A percentile compares a stretch with the other conserved stretches of the same genome.
phyloP scores from a whole-genome alignment of 2,113 vertebrate species.

The Megalops atlanticus region DNA sequence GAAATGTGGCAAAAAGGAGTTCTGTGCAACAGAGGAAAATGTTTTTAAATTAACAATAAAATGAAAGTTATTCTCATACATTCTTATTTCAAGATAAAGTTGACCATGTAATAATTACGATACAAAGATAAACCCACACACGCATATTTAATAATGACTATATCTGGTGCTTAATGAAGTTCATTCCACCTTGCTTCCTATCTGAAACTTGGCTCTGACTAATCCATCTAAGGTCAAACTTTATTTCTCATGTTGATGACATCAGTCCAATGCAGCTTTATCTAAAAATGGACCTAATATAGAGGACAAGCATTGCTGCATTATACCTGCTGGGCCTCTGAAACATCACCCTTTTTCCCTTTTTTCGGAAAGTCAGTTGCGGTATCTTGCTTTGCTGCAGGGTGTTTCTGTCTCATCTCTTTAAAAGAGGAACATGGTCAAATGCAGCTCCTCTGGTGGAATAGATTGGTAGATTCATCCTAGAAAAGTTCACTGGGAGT shows the following conservation, averaged over 20 bases:
- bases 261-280: background rate
- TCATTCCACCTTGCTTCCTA: background rate
- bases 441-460: background rate
- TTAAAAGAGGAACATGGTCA: too few relatives aligned
- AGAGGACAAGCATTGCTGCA: too few relatives aligned
- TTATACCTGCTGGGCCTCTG: too few relatives aligned
- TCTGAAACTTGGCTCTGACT: background rate
- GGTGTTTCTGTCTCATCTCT: background rate
- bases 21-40: too few relatives aligned
- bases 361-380: background rate
- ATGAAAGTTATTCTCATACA: too few relatives aligned
- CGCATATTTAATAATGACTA: too few relatives aligned
- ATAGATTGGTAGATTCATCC: background rate
- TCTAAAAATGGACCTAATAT: too few relatives aligned
- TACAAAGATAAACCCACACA: too few relatives aligned
- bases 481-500: background rate
- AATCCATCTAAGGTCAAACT: background rate
- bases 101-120: too few relatives aligned
- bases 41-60: too few relatives aligned
- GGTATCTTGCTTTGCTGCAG: background rate
- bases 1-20: too few relatives aligned
- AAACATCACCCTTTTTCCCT: background rate
- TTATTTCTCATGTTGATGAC: background rate
- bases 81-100: too few relatives aligned
- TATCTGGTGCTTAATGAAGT: background rate